Percentiles rank a stretch among this genome's conserved stretches.
phyloP scores from a whole-genome alignment of 2,888 invertebrate species.

The Erynnis tages region DNA sequence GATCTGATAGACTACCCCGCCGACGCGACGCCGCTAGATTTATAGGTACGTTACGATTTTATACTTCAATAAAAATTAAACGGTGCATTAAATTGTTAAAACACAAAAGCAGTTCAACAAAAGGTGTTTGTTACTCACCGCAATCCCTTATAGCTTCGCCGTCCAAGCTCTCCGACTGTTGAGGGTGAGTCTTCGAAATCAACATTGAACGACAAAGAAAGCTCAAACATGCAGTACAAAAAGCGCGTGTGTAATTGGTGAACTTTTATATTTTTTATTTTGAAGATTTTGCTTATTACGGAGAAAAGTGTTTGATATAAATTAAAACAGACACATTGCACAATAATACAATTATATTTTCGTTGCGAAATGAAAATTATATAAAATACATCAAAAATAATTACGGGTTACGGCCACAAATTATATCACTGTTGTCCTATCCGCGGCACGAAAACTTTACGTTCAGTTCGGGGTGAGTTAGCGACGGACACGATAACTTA shows the following conservation, averaged over 20 bases:
- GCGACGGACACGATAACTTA: slow-evolving; percentile 42
- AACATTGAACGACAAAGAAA: slow-evolving; percentile 35
- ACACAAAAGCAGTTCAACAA: too few relatives aligned
- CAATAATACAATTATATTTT: background rate
- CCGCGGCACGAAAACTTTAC: slow-evolving; percentile 20
- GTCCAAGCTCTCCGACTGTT: background rate
- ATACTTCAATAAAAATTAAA: too few relatives aligned
- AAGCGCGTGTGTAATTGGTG: slow-evolving; percentile 33
- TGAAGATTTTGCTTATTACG: background rate
- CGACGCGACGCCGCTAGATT: background rate
- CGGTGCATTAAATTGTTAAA: too few relatives aligned
- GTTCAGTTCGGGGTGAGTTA: slow-evolving; percentile 32
- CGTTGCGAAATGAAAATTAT: too few relatives aligned
- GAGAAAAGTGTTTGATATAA: background rate
- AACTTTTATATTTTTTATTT: slow-evolving; percentile 7
- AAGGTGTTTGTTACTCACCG: slow-evolving; percentile 2
- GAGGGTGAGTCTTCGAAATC: slow-evolving; percentile 11
- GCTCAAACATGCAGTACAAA: slow-evolving; percentile 41
- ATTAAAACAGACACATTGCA: slow-evolving; percentile 10
- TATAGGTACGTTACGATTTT: too few relatives aligned
- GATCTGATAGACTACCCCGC: too few relatives aligned
- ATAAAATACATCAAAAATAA: too few relatives aligned
- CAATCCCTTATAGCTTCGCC: background rate
- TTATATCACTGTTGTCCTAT: slow-evolving; percentile 21
- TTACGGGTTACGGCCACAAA: slow-evolving; percentile 22